Evolutionary conservation across 2,113 vertebrate genomes (phyloP), one percentile per base, ranked within the genome.

Genomic region (Seriola rivoliana): DNA sequence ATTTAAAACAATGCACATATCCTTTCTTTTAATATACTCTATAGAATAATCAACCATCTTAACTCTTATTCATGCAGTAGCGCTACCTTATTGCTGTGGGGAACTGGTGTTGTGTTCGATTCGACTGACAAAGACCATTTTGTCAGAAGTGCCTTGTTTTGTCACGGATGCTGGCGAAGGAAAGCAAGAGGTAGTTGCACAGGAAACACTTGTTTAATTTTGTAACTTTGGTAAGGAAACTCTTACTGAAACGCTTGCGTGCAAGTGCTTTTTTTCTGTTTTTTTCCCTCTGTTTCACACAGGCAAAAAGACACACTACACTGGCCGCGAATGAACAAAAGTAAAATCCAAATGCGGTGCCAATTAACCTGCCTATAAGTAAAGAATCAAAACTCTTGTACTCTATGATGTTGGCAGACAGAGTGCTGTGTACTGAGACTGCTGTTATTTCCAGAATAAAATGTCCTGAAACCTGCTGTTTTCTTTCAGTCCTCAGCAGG

Each of bases 81-180:
- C 21, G 55, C 63, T 36, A 7, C 19, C 40, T 65, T 58, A 13
- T 23, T 58, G 65, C 59, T 63, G 50, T 46, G 2, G 44, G n/a
- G 76, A 73, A 76, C 66, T 21, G 21, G 25, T 63, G 32, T 23
- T 67, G 48, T 48, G 50, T 78, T 79, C 3, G 6, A 78, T 68
- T 54, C 2, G 3, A 29, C 42, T 12, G 13, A 55, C 52, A 71
- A 62, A 36, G 25, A 46, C 16, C 65, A 65, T 74, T 75, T 71
- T 52, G 46, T 79, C 66, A 58, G 17, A 81, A 74, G 64, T 52
- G 50, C 83, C 76, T 65, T 71, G 57, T 85, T 87, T 87, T 69
- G 50, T 75, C 7, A 34, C 4, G 5, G 25, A 58, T 80, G 48
- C 48, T 74, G 71, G 44, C 32, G 46, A 68, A 72, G 75, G 71